Evolutionary conservation across 2,888 invertebrate genomes (phyloP), one percentile per base, ranked within the genome.

Genomic region (Amphipoea lucens): DNA sequence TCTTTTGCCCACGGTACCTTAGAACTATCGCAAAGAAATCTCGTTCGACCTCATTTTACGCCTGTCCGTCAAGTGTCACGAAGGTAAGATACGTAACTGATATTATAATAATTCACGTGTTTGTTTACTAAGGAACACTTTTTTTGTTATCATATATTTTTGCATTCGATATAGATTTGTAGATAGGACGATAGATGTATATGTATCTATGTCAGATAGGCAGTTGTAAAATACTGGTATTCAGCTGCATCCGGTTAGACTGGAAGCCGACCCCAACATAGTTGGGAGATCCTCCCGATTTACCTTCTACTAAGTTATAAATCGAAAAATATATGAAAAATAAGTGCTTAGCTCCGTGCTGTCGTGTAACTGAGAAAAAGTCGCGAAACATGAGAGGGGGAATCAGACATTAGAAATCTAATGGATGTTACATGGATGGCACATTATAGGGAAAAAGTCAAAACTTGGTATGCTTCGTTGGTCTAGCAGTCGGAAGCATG

Each of bases 61-160:
- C 74, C 74, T 87, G 81, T 89, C 89, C 29, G 23, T 89, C 89
- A 89, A 79, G 65, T 86, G 84, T 82, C 87, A 85, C 78, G 81
- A 72, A 80, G 73, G 87, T 80, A 82, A 79, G 78, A 83, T 79
- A 77, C 66, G 54, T 73, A 78, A 76, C 67, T 67, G 77, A 74
- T 78, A 69, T 69, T 42, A 86, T 79, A 74, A 78, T 76, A 60
- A 78, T 82, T 76, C 77, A 87, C 79, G 42, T 69, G 42, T 72
- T 73, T 29, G 45, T 62, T 60, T 72, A 62, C 71, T 40, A 42
- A 67, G n/a, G 48, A 62, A 69, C 20, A n/a, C 29, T 67, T 67
- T 66, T 11, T 60, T 65, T 9, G 23, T 40, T 81, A 60, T 75
- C 66, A 71, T 70, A 65, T 65, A 48, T 79, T 74, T 76, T 48